Evolutionary conservation across 2,888 invertebrate genomes (phyloP).

Genomic region (Drosophila paranaensis): DNA sequence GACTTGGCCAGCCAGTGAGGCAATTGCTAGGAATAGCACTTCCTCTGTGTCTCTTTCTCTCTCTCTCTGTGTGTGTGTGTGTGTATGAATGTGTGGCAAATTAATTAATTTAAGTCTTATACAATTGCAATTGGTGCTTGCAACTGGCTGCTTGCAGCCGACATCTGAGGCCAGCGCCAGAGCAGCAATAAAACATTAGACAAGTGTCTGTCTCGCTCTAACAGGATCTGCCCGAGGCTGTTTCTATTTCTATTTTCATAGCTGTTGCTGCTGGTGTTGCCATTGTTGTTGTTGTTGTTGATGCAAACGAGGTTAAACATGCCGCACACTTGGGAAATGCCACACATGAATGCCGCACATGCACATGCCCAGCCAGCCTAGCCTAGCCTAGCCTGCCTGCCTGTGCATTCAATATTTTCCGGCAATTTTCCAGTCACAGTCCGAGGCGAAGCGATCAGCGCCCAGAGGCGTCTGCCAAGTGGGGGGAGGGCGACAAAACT

Average conservation of each 20-base stretch:
- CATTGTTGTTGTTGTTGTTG: constrained; percentile 2
- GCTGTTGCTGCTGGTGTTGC: constrained; percentile 9
- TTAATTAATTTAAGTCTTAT: constrained; percentile 80
- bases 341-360: constrained; percentile 43
- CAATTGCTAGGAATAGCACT: neutral
- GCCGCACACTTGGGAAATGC: constrained; percentile 66
- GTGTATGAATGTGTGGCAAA: constrained; percentile 63
- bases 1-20: constrained; percentile 44
- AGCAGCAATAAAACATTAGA: constrained; percentile 78
- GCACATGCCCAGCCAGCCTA: neutral
- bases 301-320: constrained; percentile 77
- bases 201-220: constrained; percentile 59
- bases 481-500: neutral
- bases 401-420: constrained; percentile 73
- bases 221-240: constrained; percentile 16
- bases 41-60: constrained; percentile 5
- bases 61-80: neutral
- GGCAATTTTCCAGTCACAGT: constrained; percentile 63
- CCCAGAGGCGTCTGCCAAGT: constrained; percentile 10
- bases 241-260: constrained; percentile 33
- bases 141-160: constrained; percentile 27
- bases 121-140: constrained; percentile 68
- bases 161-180: constrained; percentile 32
- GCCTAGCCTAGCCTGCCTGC: neutral
- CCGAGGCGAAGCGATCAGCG: constrained; percentile 45